Evolutionary conservation across 2,113 vertebrate species (phyloP).

Genomic region (Dryoscopus gambensis): DNA sequence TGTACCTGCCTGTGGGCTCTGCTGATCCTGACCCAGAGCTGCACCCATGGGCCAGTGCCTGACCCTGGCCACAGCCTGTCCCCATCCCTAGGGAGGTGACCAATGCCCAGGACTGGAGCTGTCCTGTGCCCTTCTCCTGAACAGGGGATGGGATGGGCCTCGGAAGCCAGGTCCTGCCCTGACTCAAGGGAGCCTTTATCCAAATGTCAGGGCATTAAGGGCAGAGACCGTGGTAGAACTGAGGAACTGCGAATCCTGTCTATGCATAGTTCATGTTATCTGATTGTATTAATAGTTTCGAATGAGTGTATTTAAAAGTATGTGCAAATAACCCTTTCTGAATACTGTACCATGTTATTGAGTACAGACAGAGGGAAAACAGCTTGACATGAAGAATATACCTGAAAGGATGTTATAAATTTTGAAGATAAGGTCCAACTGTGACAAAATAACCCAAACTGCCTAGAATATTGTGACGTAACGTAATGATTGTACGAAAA

Average conservation of each 20-base stretch:
- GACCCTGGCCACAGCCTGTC: fast-evolving
- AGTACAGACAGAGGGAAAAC: background rate
- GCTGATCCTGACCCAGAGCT: background rate
- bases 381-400: background rate
- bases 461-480: background rate
- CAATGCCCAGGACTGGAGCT: background rate
- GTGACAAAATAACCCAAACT: background rate
- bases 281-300: background rate
- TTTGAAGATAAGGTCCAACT: background rate
- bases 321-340: background rate
- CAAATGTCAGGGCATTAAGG: background rate
- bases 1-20: too few relatives aligned
- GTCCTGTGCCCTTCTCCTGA: background rate
- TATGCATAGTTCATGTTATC: background rate
- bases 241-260: background rate
- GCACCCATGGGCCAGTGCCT: fast-evolving
- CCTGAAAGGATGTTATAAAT: background rate
- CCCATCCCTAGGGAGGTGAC: background rate
- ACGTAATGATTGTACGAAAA: background rate
- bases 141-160: fast-evolving
- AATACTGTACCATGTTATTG: background rate
- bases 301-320: background rate
- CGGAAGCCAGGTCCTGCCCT: fast-evolving
- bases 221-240: background rate
- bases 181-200: background rate